Conservation (phyloP, 1,140 invertebrate species). For the Harlomillsia oculata region DNA sequence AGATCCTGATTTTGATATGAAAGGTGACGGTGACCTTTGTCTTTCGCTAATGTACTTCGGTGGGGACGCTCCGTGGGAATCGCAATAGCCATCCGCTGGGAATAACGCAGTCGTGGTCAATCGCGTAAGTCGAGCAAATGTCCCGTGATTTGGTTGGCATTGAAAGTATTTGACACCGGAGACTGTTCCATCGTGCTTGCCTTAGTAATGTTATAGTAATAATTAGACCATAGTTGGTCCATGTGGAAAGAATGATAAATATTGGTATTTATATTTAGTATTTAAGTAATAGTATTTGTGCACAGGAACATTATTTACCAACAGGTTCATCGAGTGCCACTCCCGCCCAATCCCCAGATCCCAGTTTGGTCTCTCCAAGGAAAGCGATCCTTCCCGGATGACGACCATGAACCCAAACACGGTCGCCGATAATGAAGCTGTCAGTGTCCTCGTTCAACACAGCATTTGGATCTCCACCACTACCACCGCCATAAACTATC, state of each 20-base stretch:
- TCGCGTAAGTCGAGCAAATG: constrained; percentile 82
- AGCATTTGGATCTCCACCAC: too few species aligned
- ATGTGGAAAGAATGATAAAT: too few species aligned
- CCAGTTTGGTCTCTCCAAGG: constrained; percentile 96
- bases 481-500: too few species aligned
- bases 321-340: constrained; percentile 87
- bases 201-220: constrained; percentile 25
- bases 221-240: neutral
- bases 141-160: constrained; percentile 83
- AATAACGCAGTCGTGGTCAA: constrained; percentile 63
- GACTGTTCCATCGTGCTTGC: constrained; percentile 46
- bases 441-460: too few species aligned
- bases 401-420: constrained; percentile 89
- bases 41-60: neutral
- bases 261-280: too few species aligned
- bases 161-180: constrained; percentile 54
- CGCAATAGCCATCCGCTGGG: neutral
- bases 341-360: constrained; percentile 91
- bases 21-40: constrained; percentile 30
- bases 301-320: too few species aligned
- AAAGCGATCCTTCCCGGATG: constrained; percentile 91
- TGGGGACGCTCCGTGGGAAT: neutral
- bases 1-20: constrained; percentile 10
- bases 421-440: constrained; percentile 82
- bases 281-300: too few species aligned